Conservation (phyloP, 2,888 invertebrate species). For the Galeopsomyia nigrocyanea region DNA sequence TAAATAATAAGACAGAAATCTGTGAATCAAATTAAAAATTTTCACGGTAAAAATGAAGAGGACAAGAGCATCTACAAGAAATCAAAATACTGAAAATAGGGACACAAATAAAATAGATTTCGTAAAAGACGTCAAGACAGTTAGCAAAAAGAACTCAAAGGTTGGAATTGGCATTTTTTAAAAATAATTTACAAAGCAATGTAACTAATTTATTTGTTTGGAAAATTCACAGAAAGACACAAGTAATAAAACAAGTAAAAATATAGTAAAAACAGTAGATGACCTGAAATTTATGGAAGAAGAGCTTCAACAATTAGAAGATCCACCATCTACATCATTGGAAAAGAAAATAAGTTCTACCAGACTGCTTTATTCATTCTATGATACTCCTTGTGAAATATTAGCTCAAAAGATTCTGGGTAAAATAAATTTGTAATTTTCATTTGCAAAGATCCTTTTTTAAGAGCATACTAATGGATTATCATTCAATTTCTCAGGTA, state of each 20-base stretch:
- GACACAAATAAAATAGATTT: no score
- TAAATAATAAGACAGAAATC: no score
- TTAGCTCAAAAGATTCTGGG: slow-evolving; percentile 73
- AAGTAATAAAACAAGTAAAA: background rate
- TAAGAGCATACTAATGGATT: background rate
- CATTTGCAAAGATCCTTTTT: background rate
- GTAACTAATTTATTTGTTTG: no score
- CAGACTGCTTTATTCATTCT: slow-evolving; percentile 65
- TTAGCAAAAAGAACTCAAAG: no score
- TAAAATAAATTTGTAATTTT: slow-evolving; percentile 44
- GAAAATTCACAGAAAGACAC: no score
- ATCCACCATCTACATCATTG: slow-evolving; percentile 60
- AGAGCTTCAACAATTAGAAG: slow-evolving; percentile 61
- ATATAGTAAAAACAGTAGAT: slow-evolving; percentile 18
- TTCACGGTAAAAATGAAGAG: no score
- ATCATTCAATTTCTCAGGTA: slow-evolving; percentile 66
- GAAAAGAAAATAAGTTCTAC: slow-evolving; percentile 58
- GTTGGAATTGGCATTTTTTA: no score
- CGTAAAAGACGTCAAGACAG: no score
- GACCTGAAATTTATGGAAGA: slow-evolving; percentile 41
- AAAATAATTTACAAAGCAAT: no score
- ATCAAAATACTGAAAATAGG: no score
- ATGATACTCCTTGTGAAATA: slow-evolving; percentile 68
- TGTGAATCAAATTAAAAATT: no score
- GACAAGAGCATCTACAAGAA: no score